A percentile compares a stretch with the other conserved stretches of the same genome.
Conservation (phyloP, 1,140 invertebrate species). For the Chironomus tepperi region DNA sequence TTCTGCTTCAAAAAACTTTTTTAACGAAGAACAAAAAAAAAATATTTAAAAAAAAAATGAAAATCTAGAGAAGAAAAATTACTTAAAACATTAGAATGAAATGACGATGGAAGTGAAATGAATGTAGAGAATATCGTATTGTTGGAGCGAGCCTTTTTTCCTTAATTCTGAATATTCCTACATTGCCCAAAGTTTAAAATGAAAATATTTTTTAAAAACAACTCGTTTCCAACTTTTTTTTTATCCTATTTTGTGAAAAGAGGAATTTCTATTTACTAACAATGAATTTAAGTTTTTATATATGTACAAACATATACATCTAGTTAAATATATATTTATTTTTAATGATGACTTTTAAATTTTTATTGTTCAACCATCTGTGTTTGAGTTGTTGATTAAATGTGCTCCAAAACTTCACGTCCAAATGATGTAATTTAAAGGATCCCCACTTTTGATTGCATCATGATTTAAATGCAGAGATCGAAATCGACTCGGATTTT, state of each 20-base stretch:
- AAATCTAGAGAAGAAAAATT: neutral
- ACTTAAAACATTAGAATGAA: too few relatives aligned
- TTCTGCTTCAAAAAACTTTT: neutral
- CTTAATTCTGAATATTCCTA: neutral
- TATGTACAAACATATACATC: neutral
- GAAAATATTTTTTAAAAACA: too few relatives aligned
- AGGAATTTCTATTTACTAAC: too few relatives aligned
- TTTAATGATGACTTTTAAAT: neutral
- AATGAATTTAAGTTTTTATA: neutral
- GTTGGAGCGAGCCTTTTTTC: neutral
- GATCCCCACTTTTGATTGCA: neutral
- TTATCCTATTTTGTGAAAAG: too few relatives aligned
- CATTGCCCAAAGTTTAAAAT: neutral
- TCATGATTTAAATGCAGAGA: neutral
- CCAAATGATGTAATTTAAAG: neutral
- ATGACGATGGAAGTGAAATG: neutral
- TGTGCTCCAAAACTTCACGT: neutral
- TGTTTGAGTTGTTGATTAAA: too few relatives aligned
- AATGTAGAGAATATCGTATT: neutral
- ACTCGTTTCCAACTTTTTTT: too few relatives aligned
- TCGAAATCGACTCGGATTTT: too few relatives aligned
- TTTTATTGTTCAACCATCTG: neutral
- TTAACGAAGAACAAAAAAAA: neutral
- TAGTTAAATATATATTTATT: neutral
- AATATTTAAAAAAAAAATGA: neutral